phyloP scores from a whole-genome alignment of 2,797 vertebrate genomes.

The Myiothlypis chrysogaster region DNA sequence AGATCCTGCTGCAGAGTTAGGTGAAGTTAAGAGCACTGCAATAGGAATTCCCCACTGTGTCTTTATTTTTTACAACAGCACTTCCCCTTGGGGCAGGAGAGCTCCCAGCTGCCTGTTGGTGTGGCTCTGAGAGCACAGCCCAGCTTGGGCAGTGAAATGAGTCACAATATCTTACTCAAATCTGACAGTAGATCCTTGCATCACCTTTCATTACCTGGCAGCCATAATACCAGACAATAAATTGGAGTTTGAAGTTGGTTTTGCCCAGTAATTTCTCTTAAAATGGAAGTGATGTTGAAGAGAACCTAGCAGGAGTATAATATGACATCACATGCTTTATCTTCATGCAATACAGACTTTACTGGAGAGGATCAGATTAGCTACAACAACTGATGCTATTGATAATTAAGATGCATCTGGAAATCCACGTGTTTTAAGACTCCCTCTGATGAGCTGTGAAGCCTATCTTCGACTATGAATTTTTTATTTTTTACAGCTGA shows the following conservation, averaged over 20 bases:
- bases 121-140: neutral
- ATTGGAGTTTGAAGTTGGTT: neutral
- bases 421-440: neutral
- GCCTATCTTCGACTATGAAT: constrained; percentile 43
- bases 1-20: neutral
- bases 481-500: constrained; percentile 67
- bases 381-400: neutral
- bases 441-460: neutral
- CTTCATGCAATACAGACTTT: neutral
- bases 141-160: neutral
- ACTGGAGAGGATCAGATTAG: neutral
- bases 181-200: neutral
- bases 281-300: neutral
- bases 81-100: neutral
- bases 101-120: neutral
- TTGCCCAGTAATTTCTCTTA: neutral
- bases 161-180: neutral
- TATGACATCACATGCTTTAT: neutral
- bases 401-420: neutral
- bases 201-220: neutral
- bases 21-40: neutral
- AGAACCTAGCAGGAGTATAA: neutral
- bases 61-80: neutral
- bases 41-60: neutral
- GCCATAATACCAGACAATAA: neutral